Base-by-base conservation (phyloP, 2,888 invertebrate genomes). In the Callyntrura sp. region DNA sequence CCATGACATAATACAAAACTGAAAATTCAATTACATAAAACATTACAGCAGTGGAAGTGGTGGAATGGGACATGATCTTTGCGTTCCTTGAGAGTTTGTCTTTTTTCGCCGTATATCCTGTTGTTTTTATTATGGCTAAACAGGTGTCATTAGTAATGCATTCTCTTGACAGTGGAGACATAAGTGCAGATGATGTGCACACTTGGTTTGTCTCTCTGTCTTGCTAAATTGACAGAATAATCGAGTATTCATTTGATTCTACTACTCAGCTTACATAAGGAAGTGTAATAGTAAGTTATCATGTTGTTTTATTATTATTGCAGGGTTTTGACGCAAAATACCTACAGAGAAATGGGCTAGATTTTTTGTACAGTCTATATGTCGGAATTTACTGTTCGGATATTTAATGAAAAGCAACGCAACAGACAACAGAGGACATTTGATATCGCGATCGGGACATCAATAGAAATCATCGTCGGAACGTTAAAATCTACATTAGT, bases 31-130 rank as follows among this genome's bases (percentile, higher is more conserved):
- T 60, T 60, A 60, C n/a, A n/a, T 11, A 51, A 51, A 51, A 51
- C 51, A 51, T n/a, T 14, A 51, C 51, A 51, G 62, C 23, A 35
- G 17, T 70, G 6, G 9, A 65, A 65, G 12, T 45, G 5, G 5
- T 65, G 28, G 70, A 17, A 70, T 73, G 70, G 45, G 20, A 17
- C 70, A 45, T 73, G 70, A 73, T 73, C 62, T 65, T 57, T 73
- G 48, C 45, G 14, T 73, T 73, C 20, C 45, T 48, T 35, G 35
- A 62, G 4, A 62, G 1, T 43, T 73, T 48, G 28, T n/a, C 25
- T 14, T 9, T 14, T 25, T 76, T 51, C 23, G 76, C 76, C 76
- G 25, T 76, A 51, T 76, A 76, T 76, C 51, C 76, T 51, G 51
- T 76, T 76, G 17, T 45, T 73, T 73, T 73, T 76, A 51, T 25